phyloP scores from a whole-genome alignment of 2,888 invertebrate genomes.

The Saturnia japonica region DNA sequence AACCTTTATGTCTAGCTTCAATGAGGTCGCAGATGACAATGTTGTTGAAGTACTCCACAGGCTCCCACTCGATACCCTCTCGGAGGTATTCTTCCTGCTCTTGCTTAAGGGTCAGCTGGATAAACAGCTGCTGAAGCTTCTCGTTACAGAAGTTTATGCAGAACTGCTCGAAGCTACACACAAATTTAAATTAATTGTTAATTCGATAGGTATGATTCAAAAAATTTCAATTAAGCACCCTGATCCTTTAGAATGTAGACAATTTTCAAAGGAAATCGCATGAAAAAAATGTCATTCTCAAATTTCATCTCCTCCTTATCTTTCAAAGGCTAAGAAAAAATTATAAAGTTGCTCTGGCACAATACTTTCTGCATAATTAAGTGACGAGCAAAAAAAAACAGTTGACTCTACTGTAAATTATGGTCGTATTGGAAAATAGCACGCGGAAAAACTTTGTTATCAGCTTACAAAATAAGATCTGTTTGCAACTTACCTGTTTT shows the following conservation, averaged over 20 bases:
- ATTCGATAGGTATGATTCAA: too few relatives aligned
- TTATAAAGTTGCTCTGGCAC: background rate
- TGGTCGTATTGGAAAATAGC: background rate
- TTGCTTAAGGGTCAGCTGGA: conserved; percentile 93
- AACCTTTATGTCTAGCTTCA: conserved; percentile 93
- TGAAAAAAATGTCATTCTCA: background rate
- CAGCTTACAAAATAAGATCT: background rate
- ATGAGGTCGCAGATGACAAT: conserved; percentile 96
- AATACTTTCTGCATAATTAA: background rate
- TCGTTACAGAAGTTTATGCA: conserved; percentile 98
- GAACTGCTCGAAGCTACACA: conserved; percentile 90
- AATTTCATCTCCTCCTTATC: background rate
- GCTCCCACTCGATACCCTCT: conserved; percentile 96
- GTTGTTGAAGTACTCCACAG: conserved; percentile 95
- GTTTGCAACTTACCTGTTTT: conserved; percentile 85
- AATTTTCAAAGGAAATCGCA: background rate
- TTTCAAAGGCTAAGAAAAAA: background rate
- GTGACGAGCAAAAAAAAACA: background rate
- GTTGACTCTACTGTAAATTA: background rate
- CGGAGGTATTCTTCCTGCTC: conserved; percentile 96
- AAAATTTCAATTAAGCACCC: background rate
- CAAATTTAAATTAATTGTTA: background rate
- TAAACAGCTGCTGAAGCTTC: conserved; percentile 96
- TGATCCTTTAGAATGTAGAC: background rate
- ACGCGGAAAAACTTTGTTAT: background rate